A percentile compares a stretch with the other conserved stretches of the same genome.
These are phyloP conservation scores for Pogonophryne albipinna DNA, from an alignment of 2,797 vertebrate species.

Conservation along the genomic window DNA sequence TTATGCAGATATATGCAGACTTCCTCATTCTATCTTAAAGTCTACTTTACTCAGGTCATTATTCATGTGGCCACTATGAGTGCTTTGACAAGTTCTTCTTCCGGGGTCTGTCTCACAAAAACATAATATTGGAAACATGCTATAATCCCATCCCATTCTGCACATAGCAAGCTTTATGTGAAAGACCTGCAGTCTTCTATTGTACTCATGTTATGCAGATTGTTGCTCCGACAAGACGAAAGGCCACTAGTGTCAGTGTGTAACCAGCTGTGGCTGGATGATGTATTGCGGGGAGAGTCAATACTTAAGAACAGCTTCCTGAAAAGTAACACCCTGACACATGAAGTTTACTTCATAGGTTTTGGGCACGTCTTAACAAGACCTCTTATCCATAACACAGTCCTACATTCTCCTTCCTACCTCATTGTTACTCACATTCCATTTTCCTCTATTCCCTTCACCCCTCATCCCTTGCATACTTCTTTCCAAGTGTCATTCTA, in stretches of 20 bases:
- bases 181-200: background rate
- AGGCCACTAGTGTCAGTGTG: background rate
- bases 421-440: too few relatives aligned
- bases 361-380: too few relatives aligned
- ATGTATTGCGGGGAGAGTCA: background rate
- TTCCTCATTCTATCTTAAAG: too few relatives aligned
- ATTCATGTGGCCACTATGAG: background rate
- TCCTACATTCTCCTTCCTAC: too few relatives aligned
- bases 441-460: too few relatives aligned
- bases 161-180: background rate
- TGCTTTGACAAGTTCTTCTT: background rate
- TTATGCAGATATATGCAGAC: background rate
- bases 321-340: background rate
- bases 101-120: background rate
- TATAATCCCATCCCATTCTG: background rate
- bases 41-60: background rate
- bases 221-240: constrained; percentile 1
- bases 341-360: too few relatives aligned
- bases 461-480: too few relatives aligned
- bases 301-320: background rate
- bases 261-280: constrained; percentile 11
- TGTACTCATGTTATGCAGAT: background rate
- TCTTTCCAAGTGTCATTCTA: too few relatives aligned
- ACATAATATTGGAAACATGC: background rate
- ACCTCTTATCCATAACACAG: too few relatives aligned